Evolutionary conservation across 2,797 vertebrate genomes (phyloP), one percentile per base, ranked within the genome.

Genomic region (Dipus sagitta): DNA sequence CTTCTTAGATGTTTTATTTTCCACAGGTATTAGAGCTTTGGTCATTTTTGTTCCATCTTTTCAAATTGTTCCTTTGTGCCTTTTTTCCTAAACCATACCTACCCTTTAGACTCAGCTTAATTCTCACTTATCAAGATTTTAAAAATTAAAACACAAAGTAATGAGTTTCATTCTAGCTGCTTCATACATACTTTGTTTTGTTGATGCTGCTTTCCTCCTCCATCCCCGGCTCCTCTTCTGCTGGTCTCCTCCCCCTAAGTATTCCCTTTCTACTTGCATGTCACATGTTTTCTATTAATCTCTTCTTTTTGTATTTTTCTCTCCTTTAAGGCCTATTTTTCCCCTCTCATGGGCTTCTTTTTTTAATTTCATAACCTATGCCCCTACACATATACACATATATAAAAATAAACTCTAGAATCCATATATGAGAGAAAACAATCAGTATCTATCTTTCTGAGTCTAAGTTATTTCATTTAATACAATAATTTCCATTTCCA

Each of bases 201-300:
- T 34, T 75, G 28, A 64, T 15, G 10, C 71, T 30, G 3, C 13
- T 75, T 20, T 24, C 9, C 23, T 20, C 60, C 21, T 4, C 18
- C 74, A 71, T 17, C 12, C 71, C 4, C 6, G 47, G 58, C 18
- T 15, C n/a, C 7, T 2, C 54, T 72, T 21, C 34, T n/a, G 54
- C 34, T 75, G 13, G 54, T 6, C 54, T 18, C 74, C 54, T 23
- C 42, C n/a, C 71, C 11, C 18, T 11, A 17, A 62, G 24, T 6
- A 21, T 11, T 17, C 6, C 21, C 6, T 18, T 60, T 54, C 2
- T 42, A 2, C 2, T 20, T 11, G 10, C 28, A 74, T 0, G 11
- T 12, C 26, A 30, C 34, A 47, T 64, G 54, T 15, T 9, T 20
- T 23, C 21, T 14, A 21, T 13, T 6, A 14, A 38, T 13, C 32